These are phyloP conservation scores for Coptotermes formosanus DNA, from an alignment of 1,140 invertebrate species.

Conservation along the genomic window DNA sequence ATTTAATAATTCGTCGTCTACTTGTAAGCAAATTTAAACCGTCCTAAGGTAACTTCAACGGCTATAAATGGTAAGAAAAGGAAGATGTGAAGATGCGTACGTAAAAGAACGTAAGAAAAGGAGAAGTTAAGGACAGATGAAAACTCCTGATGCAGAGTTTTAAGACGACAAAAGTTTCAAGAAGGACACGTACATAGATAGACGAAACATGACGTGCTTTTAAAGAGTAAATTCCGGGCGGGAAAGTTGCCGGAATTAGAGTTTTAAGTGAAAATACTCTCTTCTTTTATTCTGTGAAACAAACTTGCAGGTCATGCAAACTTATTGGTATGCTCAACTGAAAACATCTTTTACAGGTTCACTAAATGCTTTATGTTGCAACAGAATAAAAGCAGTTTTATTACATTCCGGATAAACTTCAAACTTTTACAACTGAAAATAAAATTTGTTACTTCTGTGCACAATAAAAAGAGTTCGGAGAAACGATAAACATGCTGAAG, in stretches of 20 bases:
- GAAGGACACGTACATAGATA: not conserved
- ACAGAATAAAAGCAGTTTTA: too few relatives aligned
- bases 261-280: not conserved
- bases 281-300: not conserved
- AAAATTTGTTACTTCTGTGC: too few relatives aligned
- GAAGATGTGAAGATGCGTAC: not conserved
- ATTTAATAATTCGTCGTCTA: not conserved
- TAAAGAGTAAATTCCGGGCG: not conserved
- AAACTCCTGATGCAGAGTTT: not conserved
- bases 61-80: not conserved
- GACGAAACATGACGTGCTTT: not conserved
- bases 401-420: too few relatives aligned
- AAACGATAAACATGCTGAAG: too few relatives aligned
- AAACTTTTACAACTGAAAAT: too few relatives aligned
- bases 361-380: too few relatives aligned
- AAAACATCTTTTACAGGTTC: not conserved
- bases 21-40: not conserved
- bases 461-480: too few relatives aligned
- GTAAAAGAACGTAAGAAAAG: not conserved
- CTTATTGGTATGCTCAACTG: not conserved
- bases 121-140: not conserved
- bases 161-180: not conserved
- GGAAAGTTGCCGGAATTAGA: not conserved
- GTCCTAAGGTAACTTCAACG: not conserved
- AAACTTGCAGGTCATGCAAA: not conserved